Evolutionary conservation across 1,140 invertebrate genomes (phyloP).

Genomic region (Uloborus diversus): DNA sequence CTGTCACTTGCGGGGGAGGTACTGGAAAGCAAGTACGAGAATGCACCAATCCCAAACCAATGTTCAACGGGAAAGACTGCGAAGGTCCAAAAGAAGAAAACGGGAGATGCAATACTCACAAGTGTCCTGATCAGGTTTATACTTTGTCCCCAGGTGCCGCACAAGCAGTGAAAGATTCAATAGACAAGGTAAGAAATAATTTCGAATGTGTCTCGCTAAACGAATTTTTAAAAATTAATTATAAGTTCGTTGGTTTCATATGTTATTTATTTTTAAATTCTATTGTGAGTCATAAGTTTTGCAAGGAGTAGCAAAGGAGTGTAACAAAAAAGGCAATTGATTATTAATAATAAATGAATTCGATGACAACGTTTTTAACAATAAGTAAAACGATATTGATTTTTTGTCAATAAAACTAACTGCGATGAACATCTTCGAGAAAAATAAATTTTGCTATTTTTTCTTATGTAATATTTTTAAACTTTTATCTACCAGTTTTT

Average conservation of each 20-base stretch:
- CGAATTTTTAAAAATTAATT: too few relatives aligned
- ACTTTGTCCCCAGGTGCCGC: constrained; percentile 25
- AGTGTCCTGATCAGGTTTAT: constrained; percentile 45
- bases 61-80: constrained; percentile 26
- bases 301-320: not conserved
- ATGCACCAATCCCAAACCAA: constrained; percentile 33
- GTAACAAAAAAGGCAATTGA: not conserved
- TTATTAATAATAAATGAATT: not conserved
- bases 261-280: not conserved
- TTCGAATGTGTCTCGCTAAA: too few relatives aligned
- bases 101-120: constrained; percentile 22
- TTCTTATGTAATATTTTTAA: too few relatives aligned
- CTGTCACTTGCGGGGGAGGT: constrained; percentile 39
- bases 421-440: too few relatives aligned
- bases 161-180: not conserved
- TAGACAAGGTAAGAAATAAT: not conserved
- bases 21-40: not conserved
- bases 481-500: too few relatives aligned
- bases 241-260: not conserved
- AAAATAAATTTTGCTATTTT: too few relatives aligned
- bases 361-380: too few relatives aligned
- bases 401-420: too few relatives aligned
- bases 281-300: not conserved
- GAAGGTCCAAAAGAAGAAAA: not conserved
- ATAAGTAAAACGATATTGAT: too few relatives aligned